A percentile compares a stretch with the other conserved stretches of the same genome.
These are phyloP conservation scores for Clinocottus analis DNA, from an alignment of 2,113 vertebrate species.

Conservation along the genomic window DNA sequence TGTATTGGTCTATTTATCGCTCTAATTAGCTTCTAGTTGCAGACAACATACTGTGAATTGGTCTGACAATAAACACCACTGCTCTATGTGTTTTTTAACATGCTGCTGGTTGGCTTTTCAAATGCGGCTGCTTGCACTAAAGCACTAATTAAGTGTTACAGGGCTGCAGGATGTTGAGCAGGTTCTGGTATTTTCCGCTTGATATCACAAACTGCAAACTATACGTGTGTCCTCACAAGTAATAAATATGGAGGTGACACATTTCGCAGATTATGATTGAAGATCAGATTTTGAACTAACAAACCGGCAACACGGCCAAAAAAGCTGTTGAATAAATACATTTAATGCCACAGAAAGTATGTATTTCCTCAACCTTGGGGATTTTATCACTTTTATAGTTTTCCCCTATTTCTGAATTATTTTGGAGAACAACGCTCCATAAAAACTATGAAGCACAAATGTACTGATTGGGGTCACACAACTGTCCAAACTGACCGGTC, in stretches of 20 bases:
- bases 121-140: constrained; percentile 25
- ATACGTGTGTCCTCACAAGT: constrained; percentile 1
- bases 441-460: background rate
- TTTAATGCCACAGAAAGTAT: background rate
- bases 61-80: background rate
- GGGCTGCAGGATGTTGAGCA: constrained; percentile 22
- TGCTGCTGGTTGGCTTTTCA: background rate
- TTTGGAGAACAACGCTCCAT: background rate
- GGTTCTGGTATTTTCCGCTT: constrained; percentile 27
- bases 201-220: constrained; percentile 20
- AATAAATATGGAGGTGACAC: background rate
- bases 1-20: background rate
- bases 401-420: background rate
- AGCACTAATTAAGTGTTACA: constrained; percentile 16
- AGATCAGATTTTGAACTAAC: background rate
- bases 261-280: background rate
- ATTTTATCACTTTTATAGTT: background rate
- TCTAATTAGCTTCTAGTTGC: background rate
- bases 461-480: background rate
- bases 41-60: background rate
- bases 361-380: background rate
- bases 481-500: constrained; percentile 2
- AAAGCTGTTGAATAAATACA: background rate
- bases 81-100: background rate
- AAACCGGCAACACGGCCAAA: background rate